A percentile compares a stretch with the other conserved stretches of the same genome.
Conservation (phyloP, 2,113 vertebrate genomes). For the Suncus etruscus region DNA sequence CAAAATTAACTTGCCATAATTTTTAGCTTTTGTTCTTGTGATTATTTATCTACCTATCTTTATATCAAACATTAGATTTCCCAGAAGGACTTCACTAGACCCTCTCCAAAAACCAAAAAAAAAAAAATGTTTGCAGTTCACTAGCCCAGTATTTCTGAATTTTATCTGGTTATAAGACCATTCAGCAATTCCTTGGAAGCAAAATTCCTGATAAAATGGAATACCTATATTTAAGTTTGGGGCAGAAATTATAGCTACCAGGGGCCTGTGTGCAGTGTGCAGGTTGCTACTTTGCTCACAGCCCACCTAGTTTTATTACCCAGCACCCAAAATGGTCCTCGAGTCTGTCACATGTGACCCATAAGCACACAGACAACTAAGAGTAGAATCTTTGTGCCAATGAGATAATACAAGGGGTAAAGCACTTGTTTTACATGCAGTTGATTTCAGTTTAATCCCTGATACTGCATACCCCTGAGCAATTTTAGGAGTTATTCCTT, state of each 20-base stretch:
- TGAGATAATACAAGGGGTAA: no score
- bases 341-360: no score
- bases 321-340: no score
- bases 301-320: no score
- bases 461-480: no score
- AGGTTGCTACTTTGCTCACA: no score
- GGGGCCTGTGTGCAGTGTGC: no score
- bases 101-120: no score
- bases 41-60: background rate
- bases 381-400: background rate
- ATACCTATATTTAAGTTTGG: background rate
- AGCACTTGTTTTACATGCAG: no score
- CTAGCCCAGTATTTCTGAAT: conserved; percentile 21
- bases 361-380: conserved; percentile 40
- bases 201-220: background rate
- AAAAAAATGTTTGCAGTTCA: background rate
- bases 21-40: conserved; percentile 17
- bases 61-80: background rate
- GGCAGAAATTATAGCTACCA: background rate
- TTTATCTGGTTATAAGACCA: background rate
- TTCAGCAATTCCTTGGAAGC: background rate
- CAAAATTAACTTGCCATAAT: conserved; percentile 14
- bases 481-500: no score
- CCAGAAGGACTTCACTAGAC: background rate
- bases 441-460: no score